Evolutionary conservation across 1,140 invertebrate genomes (phyloP), one percentile per base, ranked within the genome.

Genomic region (Tachypleus tridentatus): DNA sequence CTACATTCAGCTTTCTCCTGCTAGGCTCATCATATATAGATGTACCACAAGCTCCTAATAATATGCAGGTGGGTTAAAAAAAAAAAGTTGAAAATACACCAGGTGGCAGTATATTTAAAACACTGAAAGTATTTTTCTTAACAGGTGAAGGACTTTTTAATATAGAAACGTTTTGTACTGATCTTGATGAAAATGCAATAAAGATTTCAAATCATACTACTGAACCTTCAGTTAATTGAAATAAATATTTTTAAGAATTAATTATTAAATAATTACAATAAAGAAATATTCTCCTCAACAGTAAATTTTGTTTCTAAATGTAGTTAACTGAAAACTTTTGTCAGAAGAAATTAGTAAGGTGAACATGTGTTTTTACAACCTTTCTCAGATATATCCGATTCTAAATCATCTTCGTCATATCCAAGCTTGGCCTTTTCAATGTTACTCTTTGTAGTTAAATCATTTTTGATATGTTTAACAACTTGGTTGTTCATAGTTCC

Each of bases 401-500:
- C 59, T 56, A 64, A 64, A 29, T 47, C 54, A 53, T 68, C 66
- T 58, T 69, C 67, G 52, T 70, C 69, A n/a, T 62, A 60, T 10
- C 50, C 51, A 6, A 69, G 48, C 53, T 69, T 69, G 51, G 67
- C 66, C 60, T 70, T 70, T 10, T 59, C 68, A 7, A 66, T 51
- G 59, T 69, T 69, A 56, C 63, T 70, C 29, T 63, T 62, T 53
- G 65, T 58, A 4, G 60, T 51, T 56, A 65, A 59, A 67, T 67
- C 63, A 66, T 68, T 70, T 58, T 70, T 66, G 58, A 69, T 70
- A 57, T 69, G 69, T 57, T 69, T 60, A 56, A 52, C 63, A 50
- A 53, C 77, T 67, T 81, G 75, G 66, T 81, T 78, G n/a, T 82
- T 75, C 64, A 67, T 80, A 81, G 63, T 79, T 72, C 56, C 77